Evolutionary conservation across 2,113 vertebrate genomes (phyloP).

Genomic region (Rhinopomastus cyanomelas): DNA sequence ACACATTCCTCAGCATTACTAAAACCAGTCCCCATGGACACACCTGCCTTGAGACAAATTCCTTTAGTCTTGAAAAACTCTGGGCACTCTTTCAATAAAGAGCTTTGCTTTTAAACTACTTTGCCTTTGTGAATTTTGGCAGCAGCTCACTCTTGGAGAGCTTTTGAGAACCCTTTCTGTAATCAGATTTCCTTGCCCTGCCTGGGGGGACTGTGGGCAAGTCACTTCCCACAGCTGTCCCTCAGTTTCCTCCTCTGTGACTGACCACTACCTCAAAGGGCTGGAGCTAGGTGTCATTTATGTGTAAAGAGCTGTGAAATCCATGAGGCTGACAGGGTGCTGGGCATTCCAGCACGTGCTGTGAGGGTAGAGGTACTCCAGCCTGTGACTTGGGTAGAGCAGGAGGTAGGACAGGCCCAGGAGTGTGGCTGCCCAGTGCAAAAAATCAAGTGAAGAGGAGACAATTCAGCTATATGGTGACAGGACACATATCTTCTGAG

Average conservation of each 20-base stretch:
- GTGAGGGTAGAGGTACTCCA: background rate
- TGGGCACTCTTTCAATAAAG: conserved; percentile 54
- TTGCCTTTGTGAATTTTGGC: conserved; percentile 63
- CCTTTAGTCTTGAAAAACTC: conserved; percentile 52
- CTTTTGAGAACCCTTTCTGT: conserved; percentile 42
- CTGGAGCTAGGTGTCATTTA: background rate
- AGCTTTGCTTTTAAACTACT: conserved; percentile 41
- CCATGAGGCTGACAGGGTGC: background rate
- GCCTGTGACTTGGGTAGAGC: background rate
- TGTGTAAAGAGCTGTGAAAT: conserved; percentile 24
- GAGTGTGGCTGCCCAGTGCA: background rate
- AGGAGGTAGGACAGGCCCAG: background rate
- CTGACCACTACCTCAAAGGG: background rate
- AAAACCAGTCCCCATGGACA: conserved; percentile 53
- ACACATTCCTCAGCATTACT: conserved; percentile 34
- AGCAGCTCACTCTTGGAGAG: conserved; percentile 49
- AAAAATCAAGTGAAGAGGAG: background rate
- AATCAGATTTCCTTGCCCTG: conserved; percentile 16
- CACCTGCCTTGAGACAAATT: conserved; percentile 69
- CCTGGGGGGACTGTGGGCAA: background rate
- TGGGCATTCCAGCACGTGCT: background rate
- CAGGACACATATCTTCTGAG: background rate
- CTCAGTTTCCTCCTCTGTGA: conserved; percentile 14
- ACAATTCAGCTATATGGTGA: background rate
- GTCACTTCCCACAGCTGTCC: conserved; percentile 47